phyloP scores from a whole-genome alignment of 2,113 vertebrate species.

The cat (Felis catus) region F.catus_Fca126_mat1.0 CM031417.1:30072001-30072500 shows the following conservation, averaged over 20 bases:
- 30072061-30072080: neutral
- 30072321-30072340: constrained; percentile 33
- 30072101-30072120: constrained; percentile 32
- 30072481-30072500: constrained; percentile 10
- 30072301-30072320: constrained; percentile 72
- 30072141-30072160: constrained; percentile 45
- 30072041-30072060: constrained; percentile 9
- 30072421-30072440: neutral
- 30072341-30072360: constrained; percentile 56
- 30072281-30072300: constrained; percentile 77
- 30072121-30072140: neutral
- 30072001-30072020: constrained; percentile 5
- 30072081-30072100: constrained; percentile 34
- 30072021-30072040: neutral
- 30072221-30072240: constrained; percentile 55
- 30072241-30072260: constrained; percentile 71
- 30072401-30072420: constrained; percentile 42
- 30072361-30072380: constrained; percentile 52
- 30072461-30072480: neutral
- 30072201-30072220: constrained; percentile 59
- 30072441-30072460: constrained; percentile 6
- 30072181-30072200: constrained; percentile 18
- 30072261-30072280: constrained; percentile 78
- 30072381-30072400: neutral
- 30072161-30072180: constrained; percentile 25